Percentiles rank a stretch among this genome's conserved stretches.
phyloP scores from a whole-genome alignment of 2,888 invertebrate genomes.

The Xestia sexstrigata region DNA sequence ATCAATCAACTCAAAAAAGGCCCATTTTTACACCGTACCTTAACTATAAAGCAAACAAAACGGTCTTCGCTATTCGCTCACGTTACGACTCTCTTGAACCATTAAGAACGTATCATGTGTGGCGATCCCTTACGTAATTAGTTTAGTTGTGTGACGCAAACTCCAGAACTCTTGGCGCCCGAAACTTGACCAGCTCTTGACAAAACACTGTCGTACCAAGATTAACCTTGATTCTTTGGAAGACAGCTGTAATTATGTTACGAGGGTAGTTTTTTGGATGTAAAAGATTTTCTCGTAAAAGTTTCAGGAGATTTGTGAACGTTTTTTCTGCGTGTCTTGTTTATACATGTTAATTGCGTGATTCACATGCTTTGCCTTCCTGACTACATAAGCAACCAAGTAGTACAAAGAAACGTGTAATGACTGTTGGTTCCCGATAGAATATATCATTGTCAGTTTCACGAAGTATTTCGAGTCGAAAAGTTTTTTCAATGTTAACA shows the following conservation, averaged over 20 bases:
- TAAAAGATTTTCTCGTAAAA: constrained; percentile 3
- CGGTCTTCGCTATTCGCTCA: not conserved
- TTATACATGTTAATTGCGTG: too few species aligned
- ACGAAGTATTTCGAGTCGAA: too few species aligned
- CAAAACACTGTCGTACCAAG: constrained; percentile 38
- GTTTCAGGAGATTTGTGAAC: constrained; percentile 18
- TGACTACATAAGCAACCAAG: too few species aligned
- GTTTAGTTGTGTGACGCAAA: constrained; percentile 54
- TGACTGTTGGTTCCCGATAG: too few species aligned
- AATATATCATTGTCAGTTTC: too few species aligned
- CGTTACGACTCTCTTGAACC: not conserved
- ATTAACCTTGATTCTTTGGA: constrained; percentile 41
- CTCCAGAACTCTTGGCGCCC: constrained; percentile 25
- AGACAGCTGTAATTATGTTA: constrained; percentile 44
- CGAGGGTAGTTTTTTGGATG: constrained; percentile 16
- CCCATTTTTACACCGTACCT: not conserved
- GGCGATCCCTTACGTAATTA: constrained; percentile 55
- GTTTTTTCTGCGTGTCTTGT: too few species aligned
- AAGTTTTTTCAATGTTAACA: not conserved
- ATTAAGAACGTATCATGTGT: constrained; percentile 41
- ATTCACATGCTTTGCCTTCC: too few species aligned
- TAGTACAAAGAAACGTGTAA: too few species aligned
- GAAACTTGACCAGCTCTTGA: constrained; percentile 48
- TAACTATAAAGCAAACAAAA: not conserved
- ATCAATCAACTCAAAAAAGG: too few species aligned